A percentile compares a stretch with the other conserved stretches of the same genome.
phyloP scores from a whole-genome alignment of 2,888 invertebrate genomes.

The Agrilus biguttatus region DNA sequence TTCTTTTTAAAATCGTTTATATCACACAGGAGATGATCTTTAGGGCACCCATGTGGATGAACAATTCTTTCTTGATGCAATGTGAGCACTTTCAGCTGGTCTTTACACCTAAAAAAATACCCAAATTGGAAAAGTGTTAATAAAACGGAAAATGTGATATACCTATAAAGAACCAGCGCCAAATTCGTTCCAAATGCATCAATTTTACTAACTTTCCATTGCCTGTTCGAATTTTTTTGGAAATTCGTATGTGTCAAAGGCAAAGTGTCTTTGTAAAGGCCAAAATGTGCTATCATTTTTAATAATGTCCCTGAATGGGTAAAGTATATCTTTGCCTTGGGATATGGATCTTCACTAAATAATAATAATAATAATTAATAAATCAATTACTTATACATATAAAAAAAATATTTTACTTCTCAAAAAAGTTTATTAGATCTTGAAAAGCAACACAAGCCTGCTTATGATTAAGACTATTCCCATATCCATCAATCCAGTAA shows the following conservation, averaged over 20 bases:
- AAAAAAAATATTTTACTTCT: slow-evolving; percentile 35
- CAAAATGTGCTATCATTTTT: slow-evolving; percentile 58
- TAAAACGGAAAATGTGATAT: slow-evolving; percentile 57
- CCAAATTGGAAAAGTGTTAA: slow-evolving; percentile 42
- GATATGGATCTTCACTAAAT: slow-evolving; percentile 18
- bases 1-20: slow-evolving; percentile 39
- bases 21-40: slow-evolving; percentile 45
- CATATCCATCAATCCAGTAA: slow-evolving; percentile 75
- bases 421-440: slow-evolving; percentile 54
- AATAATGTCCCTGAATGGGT: slow-evolving; percentile 72
- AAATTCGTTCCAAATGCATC: slow-evolving; percentile 67
- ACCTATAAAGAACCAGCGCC: slow-evolving; percentile 61
- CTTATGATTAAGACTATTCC: slow-evolving; percentile 52
- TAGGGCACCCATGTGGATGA: slow-evolving; percentile 52
- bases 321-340: slow-evolving; percentile 39
- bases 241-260: slow-evolving; percentile 42
- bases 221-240: slow-evolving; percentile 25
- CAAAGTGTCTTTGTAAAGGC: slow-evolving; percentile 51
- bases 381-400: neutral
- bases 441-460: slow-evolving; percentile 63
- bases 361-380: neutral
- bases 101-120: slow-evolving; percentile 20
- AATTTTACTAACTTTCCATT: slow-evolving; percentile 47
- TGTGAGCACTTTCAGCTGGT: slow-evolving; percentile 41
- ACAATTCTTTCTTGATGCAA: slow-evolving; percentile 63